Evolutionary conservation across 2,888 invertebrate species (phyloP).

Genomic region (Lasioglossum malachurum): DNA sequence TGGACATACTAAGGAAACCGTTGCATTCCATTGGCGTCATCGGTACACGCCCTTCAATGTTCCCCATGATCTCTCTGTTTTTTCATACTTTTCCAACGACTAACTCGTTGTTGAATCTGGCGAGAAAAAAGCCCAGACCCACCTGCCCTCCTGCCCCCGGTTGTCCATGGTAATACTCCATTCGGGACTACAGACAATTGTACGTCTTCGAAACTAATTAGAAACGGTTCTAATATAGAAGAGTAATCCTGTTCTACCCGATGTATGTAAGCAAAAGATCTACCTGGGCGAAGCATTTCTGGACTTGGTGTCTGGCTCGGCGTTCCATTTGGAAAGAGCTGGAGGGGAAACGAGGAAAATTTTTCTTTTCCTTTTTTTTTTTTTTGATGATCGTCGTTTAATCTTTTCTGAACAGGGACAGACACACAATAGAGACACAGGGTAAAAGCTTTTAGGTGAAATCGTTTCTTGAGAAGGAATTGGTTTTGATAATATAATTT

Average conservation of each 20-base stretch:
- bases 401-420: not conserved
- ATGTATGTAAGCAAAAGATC: constrained; percentile 15
- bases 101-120: constrained; percentile 9
- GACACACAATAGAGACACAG: not conserved
- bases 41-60: constrained; percentile 70
- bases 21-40: constrained; percentile 80
- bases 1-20: constrained; percentile 72
- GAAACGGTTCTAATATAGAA: constrained; percentile 9
- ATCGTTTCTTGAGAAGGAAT: not conserved
- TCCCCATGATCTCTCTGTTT: constrained; percentile 76
- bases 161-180: not conserved
- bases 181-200: constrained; percentile 16
- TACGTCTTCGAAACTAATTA: constrained; percentile 24
- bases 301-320: constrained; percentile 46
- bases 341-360: not conserved
- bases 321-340: constrained; percentile 27
- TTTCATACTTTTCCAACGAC: constrained; percentile 39
- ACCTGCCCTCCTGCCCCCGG: not conserved
- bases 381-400: not conserved
- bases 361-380: not conserved
- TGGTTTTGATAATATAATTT: not conserved
- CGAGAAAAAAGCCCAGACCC: not conserved
- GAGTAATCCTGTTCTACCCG: constrained; percentile 14
- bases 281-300: constrained; percentile 2
- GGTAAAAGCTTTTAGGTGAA: not conserved